Evolutionary conservation across 2,888 invertebrate species (phyloP), one percentile per base, ranked within the genome.

Genomic region (Brachyptera putata): DNA sequence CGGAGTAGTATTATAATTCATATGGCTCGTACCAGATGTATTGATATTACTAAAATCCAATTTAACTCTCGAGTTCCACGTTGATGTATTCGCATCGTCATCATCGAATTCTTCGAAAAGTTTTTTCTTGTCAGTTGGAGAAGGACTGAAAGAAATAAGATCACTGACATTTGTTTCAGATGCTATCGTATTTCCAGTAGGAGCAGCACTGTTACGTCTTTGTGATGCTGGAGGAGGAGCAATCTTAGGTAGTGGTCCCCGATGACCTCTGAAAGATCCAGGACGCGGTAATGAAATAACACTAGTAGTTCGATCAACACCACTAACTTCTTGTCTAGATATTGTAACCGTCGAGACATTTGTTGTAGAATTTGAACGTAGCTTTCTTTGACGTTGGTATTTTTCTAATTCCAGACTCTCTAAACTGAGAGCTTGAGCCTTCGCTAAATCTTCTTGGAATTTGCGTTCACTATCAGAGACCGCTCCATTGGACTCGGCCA

Each of bases 331-430:
- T 36, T 34, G 50, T 14, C 58, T 58, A 14, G 14, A 5, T 16
- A 36, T 30, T 22, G 14, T 7, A 24, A 11, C 5, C 18, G 58
- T 18, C 7, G 26, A 13, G 9, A 14, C 14, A 43, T 14, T 5
- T 13, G 14, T 43, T 11, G 16, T 43, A 7, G 53, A 11, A 13
- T 53, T 16, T 5, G 53, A 36, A 9, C 36, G 53, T 16, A 34
- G 36, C 18, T 53, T 53, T 74, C 85, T 88, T 74, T 85, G 84
- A 65, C 87, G 81, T 67, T 84, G 81, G 74, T 88, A 91, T 72
- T 90, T 86, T 71, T 92, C 91, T 66, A 91, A 77, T 39, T 91
- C 91, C 67, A 91, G 79, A 70, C 89, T 90, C 77, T 93, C 92
- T 71, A 93, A 78, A 76, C 92, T 93, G 50, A 93, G 77, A 56